A percentile compares a stretch with the other conserved stretches of the same genome.
Conservation (phyloP, 2,888 invertebrate species). For the Pyrgus malvae region DNA sequence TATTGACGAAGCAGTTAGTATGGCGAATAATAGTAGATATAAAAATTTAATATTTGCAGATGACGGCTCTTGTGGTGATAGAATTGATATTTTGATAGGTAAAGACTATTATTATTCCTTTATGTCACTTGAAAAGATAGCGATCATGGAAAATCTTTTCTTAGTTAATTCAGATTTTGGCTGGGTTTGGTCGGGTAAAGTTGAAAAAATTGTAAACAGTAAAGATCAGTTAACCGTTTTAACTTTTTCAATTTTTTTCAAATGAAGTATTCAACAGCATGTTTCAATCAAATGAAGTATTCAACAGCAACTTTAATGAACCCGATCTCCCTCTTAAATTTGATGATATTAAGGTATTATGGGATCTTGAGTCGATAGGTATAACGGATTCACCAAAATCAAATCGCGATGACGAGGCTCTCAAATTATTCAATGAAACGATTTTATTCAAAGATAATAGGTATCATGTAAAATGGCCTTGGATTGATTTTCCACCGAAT, state of each 20-base stretch:
- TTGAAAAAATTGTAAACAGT: background rate
- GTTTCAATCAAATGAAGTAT: background rate
- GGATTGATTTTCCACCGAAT: background rate
- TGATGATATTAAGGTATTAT: background rate
- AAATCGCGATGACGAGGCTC: background rate
- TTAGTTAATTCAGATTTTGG: background rate
- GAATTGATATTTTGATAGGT: background rate
- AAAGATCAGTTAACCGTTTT: too few species aligned
- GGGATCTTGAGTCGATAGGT: background rate
- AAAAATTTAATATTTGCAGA: background rate
- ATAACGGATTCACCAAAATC: background rate
- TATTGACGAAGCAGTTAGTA: background rate
- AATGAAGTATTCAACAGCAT: too few species aligned
- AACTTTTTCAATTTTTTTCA: too few species aligned
- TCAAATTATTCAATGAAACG: background rate
- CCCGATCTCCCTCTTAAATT: background rate
- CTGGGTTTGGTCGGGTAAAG: background rate
- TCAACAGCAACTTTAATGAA: background rate
- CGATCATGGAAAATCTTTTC: constrained; percentile 11
- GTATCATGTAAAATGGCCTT: background rate
- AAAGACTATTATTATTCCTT: constrained; percentile 30
- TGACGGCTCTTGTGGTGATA: background rate
- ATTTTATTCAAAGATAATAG: background rate
- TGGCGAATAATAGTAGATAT: background rate
- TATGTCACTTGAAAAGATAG: constrained; percentile 26